These are phyloP conservation scores for Furcula furcula DNA, from an alignment of 2,888 invertebrate genomes.

Conservation along the genomic window DNA sequence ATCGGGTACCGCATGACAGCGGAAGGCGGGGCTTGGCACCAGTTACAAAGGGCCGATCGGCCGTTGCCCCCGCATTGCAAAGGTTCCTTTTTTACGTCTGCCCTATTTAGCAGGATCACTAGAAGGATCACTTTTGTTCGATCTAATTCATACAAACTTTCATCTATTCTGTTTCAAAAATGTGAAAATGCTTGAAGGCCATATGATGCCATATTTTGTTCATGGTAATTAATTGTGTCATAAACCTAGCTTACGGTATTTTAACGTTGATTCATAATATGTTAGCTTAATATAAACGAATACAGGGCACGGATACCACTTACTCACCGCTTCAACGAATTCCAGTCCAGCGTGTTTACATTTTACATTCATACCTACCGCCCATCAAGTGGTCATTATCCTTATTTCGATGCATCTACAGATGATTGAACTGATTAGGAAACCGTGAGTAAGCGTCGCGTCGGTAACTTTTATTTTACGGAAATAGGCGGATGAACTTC, in stretches of 20 bases:
- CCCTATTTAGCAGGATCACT: constrained; percentile 29
- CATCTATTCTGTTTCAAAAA: no score
- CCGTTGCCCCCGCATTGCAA: constrained; percentile 57
- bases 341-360: constrained; percentile 39
- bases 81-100: constrained; percentile 42
- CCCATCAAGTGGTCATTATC: constrained; percentile 9
- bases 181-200: constrained; percentile 13
- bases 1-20: constrained; percentile 27
- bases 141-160: no score
- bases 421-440: constrained; percentile 8
- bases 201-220: constrained; percentile 19
- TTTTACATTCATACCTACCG: constrained; percentile 17
- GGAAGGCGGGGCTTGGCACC: constrained; percentile 17
- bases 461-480: constrained; percentile 19
- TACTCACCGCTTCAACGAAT: constrained; percentile 47
- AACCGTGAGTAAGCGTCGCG: constrained; percentile 8
- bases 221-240: background rate
- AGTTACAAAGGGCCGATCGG: constrained; percentile 50
- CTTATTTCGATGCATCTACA: constrained; percentile 5
- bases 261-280: constrained; percentile 14
- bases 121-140: no score
- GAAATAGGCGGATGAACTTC: constrained; percentile 47
- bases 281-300: constrained; percentile 10
- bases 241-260: constrained; percentile 1
- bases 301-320: constrained; percentile 19